Evolutionary conservation across 2,888 invertebrate genomes (phyloP).

Genomic region (Ferrisia virgata): DNA sequence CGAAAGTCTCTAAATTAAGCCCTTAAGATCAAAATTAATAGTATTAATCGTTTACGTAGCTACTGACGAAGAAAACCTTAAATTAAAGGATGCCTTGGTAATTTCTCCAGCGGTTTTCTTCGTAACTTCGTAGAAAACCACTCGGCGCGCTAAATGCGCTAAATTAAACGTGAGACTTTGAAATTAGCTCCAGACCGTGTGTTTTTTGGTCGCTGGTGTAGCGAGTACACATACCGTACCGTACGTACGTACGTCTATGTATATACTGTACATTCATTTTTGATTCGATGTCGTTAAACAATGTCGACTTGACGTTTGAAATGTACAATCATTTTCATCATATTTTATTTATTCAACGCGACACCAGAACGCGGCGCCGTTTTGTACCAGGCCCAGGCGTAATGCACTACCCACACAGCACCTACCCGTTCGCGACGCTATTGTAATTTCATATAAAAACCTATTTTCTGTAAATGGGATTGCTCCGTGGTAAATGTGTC

Average conservation of each 20-base stretch:
- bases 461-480: neutral
- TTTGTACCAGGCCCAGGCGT: neutral
- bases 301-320: neutral
- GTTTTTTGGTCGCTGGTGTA: neutral
- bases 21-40: constrained; percentile 28
- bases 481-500: neutral
- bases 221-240: neutral
- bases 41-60: constrained; percentile 23
- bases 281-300: neutral
- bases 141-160: neutral
- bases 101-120: constrained; percentile 17
- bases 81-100: constrained; percentile 25
- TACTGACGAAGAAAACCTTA: constrained; percentile 23
- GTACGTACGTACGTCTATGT: too few species aligned
- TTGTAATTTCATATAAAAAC: neutral
- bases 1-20: constrained; percentile 30
- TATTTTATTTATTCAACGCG: neutral
- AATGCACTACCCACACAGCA: too few species aligned
- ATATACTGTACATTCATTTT: neutral
- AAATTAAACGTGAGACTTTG: neutral
- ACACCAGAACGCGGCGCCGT: neutral
- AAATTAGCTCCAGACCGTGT: constrained; percentile 11
- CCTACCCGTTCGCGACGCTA: neutral
- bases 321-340: neutral
- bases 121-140: neutral